Evolutionary conservation across 2,113 vertebrate genomes (phyloP).

Genomic region (Nycticebus coucang): DNA sequence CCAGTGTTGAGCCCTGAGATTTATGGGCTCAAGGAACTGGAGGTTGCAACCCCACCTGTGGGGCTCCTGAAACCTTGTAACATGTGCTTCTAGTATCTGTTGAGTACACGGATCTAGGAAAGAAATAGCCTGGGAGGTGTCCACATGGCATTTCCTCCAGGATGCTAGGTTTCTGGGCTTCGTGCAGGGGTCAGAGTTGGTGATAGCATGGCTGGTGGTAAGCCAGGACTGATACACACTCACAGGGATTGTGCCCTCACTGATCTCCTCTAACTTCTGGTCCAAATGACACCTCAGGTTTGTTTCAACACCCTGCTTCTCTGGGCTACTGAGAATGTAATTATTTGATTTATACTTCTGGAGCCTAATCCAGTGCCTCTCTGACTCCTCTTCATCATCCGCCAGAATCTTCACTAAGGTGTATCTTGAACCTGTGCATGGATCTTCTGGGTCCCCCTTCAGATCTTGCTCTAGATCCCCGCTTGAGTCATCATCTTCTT

Average conservation of each 20-base stretch:
- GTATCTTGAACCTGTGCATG: accelerated
- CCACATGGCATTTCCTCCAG: accelerated
- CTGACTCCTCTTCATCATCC: not conserved
- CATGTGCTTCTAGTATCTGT: constrained; percentile 28
- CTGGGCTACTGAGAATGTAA: not conserved
- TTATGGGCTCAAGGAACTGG: not conserved
- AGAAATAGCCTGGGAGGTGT: not conserved
- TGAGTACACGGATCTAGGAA: not conserved
- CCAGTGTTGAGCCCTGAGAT: not conserved
- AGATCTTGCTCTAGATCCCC: accelerated
- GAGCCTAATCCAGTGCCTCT: accelerated
- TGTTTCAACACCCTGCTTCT: not conserved
- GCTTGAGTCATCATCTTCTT: accelerated
- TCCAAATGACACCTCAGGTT: not conserved
- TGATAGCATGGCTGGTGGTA: accelerated
- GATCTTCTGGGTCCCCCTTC: accelerated
- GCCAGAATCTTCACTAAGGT: not conserved
- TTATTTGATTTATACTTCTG: not conserved
- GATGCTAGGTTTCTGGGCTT: not conserved
- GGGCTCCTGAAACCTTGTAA: not conserved
- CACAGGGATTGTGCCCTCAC: not conserved
- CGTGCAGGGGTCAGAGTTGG: accelerated
- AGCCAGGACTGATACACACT: not conserved
- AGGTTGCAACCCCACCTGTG: constrained; percentile 42
- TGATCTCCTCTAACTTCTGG: not conserved